Evolutionary conservation across 2,888 invertebrate genomes (phyloP), one percentile per base, ranked within the genome.

Genomic region (Hofmannophila pseudospretella): DNA sequence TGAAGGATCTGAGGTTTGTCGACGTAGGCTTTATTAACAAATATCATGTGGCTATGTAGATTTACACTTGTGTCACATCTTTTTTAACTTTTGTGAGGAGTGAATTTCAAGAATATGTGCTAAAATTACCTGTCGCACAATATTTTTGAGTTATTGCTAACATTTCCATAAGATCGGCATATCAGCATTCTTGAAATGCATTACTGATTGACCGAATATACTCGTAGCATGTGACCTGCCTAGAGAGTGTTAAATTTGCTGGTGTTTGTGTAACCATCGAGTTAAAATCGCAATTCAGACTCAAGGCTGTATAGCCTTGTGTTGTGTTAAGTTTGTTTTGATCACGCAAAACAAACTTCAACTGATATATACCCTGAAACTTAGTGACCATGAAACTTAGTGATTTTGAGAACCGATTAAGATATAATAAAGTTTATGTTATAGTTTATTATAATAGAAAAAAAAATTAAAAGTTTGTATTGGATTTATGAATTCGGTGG

Each of bases 1-100:
- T 67, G 86, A 86, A 72, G 86, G 86, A 82, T 54, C 47, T 37
- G 82, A 86, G 86, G 86, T 86, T 86, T 81, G 86, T 86, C 60
- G 58, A 70, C 54, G 65, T 61, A 67, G 67, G 68, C 58, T 68
- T 68, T 53, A 58, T 44, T 51, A 60, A 54, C 63, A 56, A 11
- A 39, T 42, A 35, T 41, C 39, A 45, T 41, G 52, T 55, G 48
- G 58, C 67, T 61, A 65, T 60, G 58, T 54, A 53, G 54, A 62
- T 64, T 62, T 55, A 51, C 48, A 57, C 32, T 42, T 52, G 42
- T 48, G 39, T 48, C 41, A 45, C 39, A 49, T 45, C 34, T 39
- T 49, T 48, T 46, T 41, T 32, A 34, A 34, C 35, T 5, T n/a
- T n/a, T n/a, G n/a, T 16, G 16, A 16, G 48, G 47, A 53, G 63